Percentiles rank a stretch among this genome's conserved stretches.
These are phyloP conservation scores for Periophthalmus modestus DNA, from an alignment of 2,113 vertebrate species.

Conservation along the genomic window DNA sequence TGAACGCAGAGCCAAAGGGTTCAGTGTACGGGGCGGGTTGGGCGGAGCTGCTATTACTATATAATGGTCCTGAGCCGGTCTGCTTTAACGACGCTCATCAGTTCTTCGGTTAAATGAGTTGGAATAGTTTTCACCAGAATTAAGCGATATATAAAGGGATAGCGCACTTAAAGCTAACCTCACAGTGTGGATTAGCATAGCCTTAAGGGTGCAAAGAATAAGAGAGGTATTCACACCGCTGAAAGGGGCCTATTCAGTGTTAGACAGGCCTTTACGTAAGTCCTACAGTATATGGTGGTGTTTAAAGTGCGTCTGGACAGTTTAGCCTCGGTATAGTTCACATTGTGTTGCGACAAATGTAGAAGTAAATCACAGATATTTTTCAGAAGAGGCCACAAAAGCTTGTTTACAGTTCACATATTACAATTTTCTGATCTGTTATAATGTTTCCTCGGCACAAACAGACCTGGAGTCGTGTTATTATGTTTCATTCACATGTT, in stretches of 20 bases:
- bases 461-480: too few species aligned
- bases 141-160: conserved; percentile 25
- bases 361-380: too few species aligned
- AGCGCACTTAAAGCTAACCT: conserved; percentile 41
- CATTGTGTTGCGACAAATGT: not conserved
- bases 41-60: conserved; percentile 36
- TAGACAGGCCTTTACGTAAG: not conserved
- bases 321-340: not conserved
- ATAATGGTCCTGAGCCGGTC: conserved; percentile 45
- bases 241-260: conserved; percentile 3
- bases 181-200: conserved; percentile 23
- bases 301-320: not conserved
- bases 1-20: too few species aligned
- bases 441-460: too few species aligned
- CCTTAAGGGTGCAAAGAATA: conserved; percentile 16
- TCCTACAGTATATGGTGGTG: not conserved
- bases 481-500: too few species aligned
- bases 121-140: conserved; percentile 41
- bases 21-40: conserved; percentile 28
- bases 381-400: too few species aligned
- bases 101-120: conserved; percentile 34
- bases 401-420: too few species aligned
- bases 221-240: conserved; percentile 15
- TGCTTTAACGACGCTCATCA: conserved; percentile 47
- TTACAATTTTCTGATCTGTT: too few species aligned